phyloP scores from a whole-genome alignment of 2,888 invertebrate genomes.

The Leucophenga montana region DNA sequence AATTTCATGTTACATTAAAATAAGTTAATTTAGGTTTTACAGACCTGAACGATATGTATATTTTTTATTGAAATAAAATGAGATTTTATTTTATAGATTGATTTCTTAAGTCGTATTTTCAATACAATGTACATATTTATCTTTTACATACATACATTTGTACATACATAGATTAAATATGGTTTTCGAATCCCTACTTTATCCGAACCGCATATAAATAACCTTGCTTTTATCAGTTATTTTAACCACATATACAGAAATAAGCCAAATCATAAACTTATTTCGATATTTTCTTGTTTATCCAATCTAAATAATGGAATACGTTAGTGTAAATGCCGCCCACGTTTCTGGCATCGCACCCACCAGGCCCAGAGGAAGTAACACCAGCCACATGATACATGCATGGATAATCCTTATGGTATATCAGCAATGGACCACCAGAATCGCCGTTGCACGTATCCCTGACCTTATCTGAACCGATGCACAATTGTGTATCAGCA shows the following conservation, averaged over 20 bases:
- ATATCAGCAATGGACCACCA: constrained; percentile 61
- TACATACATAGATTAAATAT: too few species aligned
- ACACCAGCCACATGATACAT: constrained; percentile 62
- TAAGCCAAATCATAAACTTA: background rate
- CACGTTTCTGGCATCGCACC: constrained; percentile 59
- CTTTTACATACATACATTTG: too few species aligned
- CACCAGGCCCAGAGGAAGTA: constrained; percentile 56
- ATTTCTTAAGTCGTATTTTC: too few species aligned
- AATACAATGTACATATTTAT: too few species aligned
- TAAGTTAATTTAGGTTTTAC: too few species aligned
- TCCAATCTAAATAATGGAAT: constrained; percentile 58
- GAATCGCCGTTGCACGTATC: constrained; percentile 68
- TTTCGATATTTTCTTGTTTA: constrained; percentile 40
- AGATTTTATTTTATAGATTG: too few species aligned
- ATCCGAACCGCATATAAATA: too few species aligned
- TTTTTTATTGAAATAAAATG: too few species aligned
- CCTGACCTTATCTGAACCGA: constrained; percentile 56
- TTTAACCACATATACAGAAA: background rate
- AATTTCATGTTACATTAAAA: too few species aligned
- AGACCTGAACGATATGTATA: too few species aligned
- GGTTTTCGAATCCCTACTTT: too few species aligned
- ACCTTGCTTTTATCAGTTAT: too few species aligned
- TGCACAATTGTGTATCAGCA: constrained; percentile 54
- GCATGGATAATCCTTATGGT: constrained; percentile 58
- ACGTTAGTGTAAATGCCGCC: constrained; percentile 64